phyloP scores from a whole-genome alignment of 2,113 vertebrate genomes.

The Talpa occidentalis region DNA sequence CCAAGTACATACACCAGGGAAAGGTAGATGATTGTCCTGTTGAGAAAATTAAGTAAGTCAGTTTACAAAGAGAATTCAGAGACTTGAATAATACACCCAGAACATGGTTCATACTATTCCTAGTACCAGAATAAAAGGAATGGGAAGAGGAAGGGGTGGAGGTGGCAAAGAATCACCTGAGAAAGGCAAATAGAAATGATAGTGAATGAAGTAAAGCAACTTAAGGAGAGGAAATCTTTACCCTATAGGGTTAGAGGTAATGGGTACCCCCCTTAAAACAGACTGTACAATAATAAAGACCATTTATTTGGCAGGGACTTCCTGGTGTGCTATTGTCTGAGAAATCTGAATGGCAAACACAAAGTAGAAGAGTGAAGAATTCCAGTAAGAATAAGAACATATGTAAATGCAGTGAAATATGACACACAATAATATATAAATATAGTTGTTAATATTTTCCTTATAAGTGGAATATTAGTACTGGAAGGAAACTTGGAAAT shows the following conservation, averaged over 20 bases:
- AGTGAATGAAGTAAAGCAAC: neutral
- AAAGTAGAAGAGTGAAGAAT: neutral
- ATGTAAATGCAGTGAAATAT: neutral
- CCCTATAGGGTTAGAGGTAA: neutral
- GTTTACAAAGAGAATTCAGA: neutral
- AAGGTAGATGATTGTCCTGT: slow-evolving; percentile 98
- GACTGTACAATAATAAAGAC: slow-evolving; percentile 15
- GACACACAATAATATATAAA: neutral
- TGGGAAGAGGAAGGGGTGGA: neutral
- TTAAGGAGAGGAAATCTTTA: neutral
- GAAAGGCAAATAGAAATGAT: slow-evolving; percentile 41
- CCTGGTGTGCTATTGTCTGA: neutral
- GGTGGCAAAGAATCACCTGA: slow-evolving; percentile 9
- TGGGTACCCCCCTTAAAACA: neutral
- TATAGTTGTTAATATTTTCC: neutral
- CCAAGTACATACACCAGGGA: slow-evolving; percentile 96
- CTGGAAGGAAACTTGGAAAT: neutral
- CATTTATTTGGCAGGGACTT: neutral
- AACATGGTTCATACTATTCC: neutral
- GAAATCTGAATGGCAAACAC: slow-evolving; percentile 19
- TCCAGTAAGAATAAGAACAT: neutral
- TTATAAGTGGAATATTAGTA: slow-evolving; percentile 11
- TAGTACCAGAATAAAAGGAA: neutral
- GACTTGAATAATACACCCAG: neutral
- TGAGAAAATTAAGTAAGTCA: slow-evolving; percentile 69